Evolutionary conservation across 2,113 vertebrate genomes (phyloP).

Genomic region (Ailuropoda melanoleuca): DNA sequence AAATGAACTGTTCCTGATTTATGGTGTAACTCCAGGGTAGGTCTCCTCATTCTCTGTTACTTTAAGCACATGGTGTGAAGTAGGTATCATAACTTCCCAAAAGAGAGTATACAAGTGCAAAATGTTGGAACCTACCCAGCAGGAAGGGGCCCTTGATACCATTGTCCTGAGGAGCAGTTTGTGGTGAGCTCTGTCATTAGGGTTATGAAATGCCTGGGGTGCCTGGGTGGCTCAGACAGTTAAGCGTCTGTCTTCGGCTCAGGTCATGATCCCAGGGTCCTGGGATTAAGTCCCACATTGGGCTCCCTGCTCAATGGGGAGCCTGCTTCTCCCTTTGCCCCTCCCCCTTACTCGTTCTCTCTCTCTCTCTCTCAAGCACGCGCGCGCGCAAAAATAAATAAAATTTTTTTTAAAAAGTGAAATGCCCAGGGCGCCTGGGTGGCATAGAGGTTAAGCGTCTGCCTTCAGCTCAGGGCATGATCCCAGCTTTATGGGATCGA

Average conservation of each 20-base stretch:
- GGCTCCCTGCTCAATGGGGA: neutral
- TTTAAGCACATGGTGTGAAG: neutral
- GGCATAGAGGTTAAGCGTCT: no score
- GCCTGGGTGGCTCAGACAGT: neutral
- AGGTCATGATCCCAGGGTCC: neutral
- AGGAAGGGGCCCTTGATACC: neutral
- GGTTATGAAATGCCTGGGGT: neutral
- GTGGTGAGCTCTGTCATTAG: neutral
- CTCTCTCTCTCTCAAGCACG: neutral
- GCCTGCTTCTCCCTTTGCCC: neutral
- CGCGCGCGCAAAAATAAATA: neutral
- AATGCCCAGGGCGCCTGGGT: neutral
- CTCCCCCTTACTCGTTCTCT: neutral
- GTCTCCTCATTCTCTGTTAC: neutral
- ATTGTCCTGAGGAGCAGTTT: neutral
- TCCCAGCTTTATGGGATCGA: no score
- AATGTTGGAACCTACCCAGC: no score
- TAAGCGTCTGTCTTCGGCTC: neutral
- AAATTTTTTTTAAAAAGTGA: neutral
- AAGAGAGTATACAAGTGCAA: neutral
- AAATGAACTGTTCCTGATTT: neutral
- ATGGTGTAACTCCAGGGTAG: neutral
- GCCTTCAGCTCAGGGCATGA: no score
- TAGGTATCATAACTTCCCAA: neutral
- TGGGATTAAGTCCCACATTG: neutral